Evolutionary conservation across 2,888 invertebrate genomes (phyloP).

Genomic region (Onthophagus sagittarius): DNA sequence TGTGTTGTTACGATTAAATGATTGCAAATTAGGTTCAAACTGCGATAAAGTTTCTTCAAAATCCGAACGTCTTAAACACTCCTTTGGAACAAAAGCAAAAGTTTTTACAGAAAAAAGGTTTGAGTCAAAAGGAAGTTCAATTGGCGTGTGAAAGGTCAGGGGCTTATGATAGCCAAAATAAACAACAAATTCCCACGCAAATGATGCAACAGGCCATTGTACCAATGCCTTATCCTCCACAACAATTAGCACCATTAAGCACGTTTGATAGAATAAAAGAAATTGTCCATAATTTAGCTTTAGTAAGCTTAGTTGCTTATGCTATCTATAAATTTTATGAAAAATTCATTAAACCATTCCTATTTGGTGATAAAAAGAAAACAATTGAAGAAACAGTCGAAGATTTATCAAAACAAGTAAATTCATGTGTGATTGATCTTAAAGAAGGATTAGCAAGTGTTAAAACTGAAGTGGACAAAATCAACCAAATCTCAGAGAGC

Average conservation of each 20-base stretch:
- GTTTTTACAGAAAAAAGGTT: constrained; percentile 73
- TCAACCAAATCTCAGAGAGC: constrained; percentile 46
- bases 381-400: constrained; percentile 63
- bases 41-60: constrained; percentile 80
- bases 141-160: constrained; percentile 68
- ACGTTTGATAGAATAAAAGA: constrained; percentile 60
- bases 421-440: constrained; percentile 56
- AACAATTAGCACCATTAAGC: constrained; percentile 43
- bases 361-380: constrained; percentile 67
- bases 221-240: constrained; percentile 22
- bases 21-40: constrained; percentile 64
- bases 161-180: constrained; percentile 42
- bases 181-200: constrained; percentile 31
- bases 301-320: constrained; percentile 76
- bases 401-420: constrained; percentile 65
- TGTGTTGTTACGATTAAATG: not conserved
- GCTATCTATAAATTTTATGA: constrained; percentile 78
- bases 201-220: constrained; percentile 34
- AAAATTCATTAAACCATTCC: constrained; percentile 61
- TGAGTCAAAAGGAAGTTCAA: constrained; percentile 71
- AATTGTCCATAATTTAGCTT: constrained; percentile 64
- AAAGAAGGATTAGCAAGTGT: constrained; percentile 64
- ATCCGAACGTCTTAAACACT: constrained; percentile 76
- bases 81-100: constrained; percentile 74
- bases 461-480: constrained; percentile 60